Evolutionary conservation across 2,797 vertebrate species (phyloP).

Genomic region (Molossus alvarezi): DNA sequence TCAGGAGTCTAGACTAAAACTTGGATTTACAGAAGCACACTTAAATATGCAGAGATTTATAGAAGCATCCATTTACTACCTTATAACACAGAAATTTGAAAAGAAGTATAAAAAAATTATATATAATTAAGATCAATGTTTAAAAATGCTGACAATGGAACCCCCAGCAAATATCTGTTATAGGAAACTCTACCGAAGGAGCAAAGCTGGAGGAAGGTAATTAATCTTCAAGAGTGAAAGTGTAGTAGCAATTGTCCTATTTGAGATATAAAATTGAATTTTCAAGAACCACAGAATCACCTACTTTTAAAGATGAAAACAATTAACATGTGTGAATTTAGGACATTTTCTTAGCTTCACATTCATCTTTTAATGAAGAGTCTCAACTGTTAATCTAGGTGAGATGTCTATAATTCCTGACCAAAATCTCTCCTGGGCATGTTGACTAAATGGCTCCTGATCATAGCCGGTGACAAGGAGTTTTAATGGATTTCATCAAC

Average conservation of each 20-base stretch:
- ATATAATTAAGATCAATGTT: slow-evolving; percentile 35
- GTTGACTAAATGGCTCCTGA: slow-evolving; percentile 47
- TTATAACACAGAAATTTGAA: slow-evolving; percentile 19
- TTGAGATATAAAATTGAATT: slow-evolving; percentile 74
- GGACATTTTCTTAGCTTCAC: slow-evolving; percentile 52
- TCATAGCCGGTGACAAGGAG: not conserved
- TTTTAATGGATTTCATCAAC: slow-evolving; percentile 39
- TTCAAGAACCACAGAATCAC: slow-evolving; percentile 60
- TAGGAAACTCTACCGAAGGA: not conserved
- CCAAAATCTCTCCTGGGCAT: slow-evolving; percentile 16
- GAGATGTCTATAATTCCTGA: slow-evolving; percentile 58
- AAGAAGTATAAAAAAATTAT: slow-evolving; percentile 54
- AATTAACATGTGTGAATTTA: slow-evolving; percentile 55
- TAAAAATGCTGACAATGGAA: slow-evolving; percentile 34
- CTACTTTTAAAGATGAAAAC: slow-evolving; percentile 73
- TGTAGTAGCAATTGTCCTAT: slow-evolving; percentile 53
- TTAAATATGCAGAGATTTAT: slow-evolving; percentile 1
- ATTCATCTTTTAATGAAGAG: slow-evolving; percentile 53
- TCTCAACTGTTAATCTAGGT: slow-evolving; percentile 58
- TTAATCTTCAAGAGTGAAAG: slow-evolving; percentile 73
- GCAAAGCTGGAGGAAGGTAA: slow-evolving; percentile 50
- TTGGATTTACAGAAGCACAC: not conserved
- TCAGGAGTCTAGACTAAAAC: slow-evolving; percentile 42
- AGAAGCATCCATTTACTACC: slow-evolving; percentile 8
- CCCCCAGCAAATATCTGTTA: not conserved